Evolutionary conservation across 2,797 vertebrate genomes (phyloP), one percentile per base, ranked within the genome.

Genomic region (Brachymystax lenok): DNA sequence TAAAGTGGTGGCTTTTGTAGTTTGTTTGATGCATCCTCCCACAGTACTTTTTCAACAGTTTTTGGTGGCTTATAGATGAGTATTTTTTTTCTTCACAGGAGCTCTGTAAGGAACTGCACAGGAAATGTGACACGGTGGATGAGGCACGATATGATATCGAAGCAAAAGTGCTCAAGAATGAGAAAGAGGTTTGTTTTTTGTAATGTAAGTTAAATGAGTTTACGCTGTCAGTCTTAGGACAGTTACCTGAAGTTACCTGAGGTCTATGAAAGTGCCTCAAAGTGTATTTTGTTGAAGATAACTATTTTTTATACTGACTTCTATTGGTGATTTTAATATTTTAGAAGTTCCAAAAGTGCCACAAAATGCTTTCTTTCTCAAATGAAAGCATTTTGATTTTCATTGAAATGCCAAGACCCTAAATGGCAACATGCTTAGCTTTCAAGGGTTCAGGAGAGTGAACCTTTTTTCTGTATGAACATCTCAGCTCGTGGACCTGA

Each of bases 151-250:
- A 86, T 74, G 88, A 94, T 85, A 88, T 79, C 51, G 87, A 89
- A 85, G 81, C 84, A 69, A 93, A 93, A 86, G 90, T 93, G 77
- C 84, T 80, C 79, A 80, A 85, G 89, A 94, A 92, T 88, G 87
- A 87, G 61, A 85, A 87, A 61, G 88, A 92, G 85, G 83, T 88
- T 85, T 76, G 21, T 82, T 87, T 88, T 92, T 92, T 92, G 91
- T 91, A 87, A 91, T 92, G 90, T 89, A 92, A 92, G 92, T 91
- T 80, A 91, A 86, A 79, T 40, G 12, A 73, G 71, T 61, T 12
- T 13, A 33, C 54, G n/a, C 27, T 73, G 10, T 19, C 17, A 6
- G 52, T 2, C 3, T 56, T 6, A 28, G 27, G 27, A 73, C 17
- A 30, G 51, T 59, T 54, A 56, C 71, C 71, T 73, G 51, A 56